Evolutionary conservation across 1,140 invertebrate species (phyloP).

Genomic region (Campoletis sonorensis): DNA sequence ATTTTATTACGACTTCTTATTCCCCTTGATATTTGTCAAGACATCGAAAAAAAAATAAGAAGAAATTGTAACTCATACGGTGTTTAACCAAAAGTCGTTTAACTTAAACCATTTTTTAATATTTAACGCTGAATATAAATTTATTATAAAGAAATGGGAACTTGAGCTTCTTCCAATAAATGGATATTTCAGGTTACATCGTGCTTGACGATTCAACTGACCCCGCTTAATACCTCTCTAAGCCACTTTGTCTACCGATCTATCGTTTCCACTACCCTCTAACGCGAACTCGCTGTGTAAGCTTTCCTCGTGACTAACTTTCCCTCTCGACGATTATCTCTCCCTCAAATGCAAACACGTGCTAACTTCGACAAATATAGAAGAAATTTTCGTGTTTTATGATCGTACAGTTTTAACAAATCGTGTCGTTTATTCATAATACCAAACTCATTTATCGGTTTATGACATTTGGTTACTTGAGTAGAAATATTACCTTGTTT

Average conservation of each 20-base stretch:
- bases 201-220: neutral
- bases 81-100: neutral
- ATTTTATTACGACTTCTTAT: too few relatives aligned
- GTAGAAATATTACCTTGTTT: too few relatives aligned
- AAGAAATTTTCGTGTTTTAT: neutral
- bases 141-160: neutral
- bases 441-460: too few relatives aligned
- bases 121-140: neutral
- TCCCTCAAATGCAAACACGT: constrained; percentile 15
- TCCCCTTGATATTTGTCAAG: too few relatives aligned
- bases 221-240: neutral
- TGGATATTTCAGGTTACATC: neutral
- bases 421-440: neutral
- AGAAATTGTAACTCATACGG: too few relatives aligned
- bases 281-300: neutral
- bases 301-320: constrained; percentile 21
- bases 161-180: neutral
- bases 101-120: neutral
- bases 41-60: too few relatives aligned
- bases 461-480: too few relatives aligned
- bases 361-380: constrained; percentile 4
- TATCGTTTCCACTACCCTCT: neutral
- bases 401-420: neutral
- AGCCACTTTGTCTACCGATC: constrained; percentile 20
- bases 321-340: constrained; percentile 17